These are phyloP conservation scores for Thereuonema tuberculata DNA, from an alignment of 1,140 invertebrate species.

Conservation along the genomic window DNA sequence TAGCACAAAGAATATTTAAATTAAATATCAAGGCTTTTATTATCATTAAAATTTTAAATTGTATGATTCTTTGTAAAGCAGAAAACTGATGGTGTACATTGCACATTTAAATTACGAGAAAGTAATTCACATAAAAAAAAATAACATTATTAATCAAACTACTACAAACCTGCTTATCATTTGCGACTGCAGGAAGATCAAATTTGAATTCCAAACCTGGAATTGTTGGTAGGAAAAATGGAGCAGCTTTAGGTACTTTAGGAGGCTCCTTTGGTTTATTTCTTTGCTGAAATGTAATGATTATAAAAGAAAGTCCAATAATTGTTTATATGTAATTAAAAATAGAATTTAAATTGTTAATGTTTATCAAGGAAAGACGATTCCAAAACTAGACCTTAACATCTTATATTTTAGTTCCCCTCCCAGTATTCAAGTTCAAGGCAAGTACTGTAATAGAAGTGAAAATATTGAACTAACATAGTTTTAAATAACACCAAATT, in stretches of 20 bases:
- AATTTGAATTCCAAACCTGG: constrained; percentile 69
- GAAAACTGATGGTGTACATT: not conserved
- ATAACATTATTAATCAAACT: not conserved
- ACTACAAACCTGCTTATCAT: constrained; percentile 22
- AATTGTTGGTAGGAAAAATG: constrained; percentile 89
- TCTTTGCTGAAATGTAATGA: constrained; percentile 32
- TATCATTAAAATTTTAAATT: not conserved
- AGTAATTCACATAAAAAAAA: not conserved
- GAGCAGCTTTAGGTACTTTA: constrained; percentile 67
- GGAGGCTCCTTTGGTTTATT: constrained; percentile 80
- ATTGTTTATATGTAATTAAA: too few species aligned
- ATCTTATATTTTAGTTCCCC: too few species aligned
- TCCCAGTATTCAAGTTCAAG: too few species aligned
- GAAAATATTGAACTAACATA: too few species aligned
- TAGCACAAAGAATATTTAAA: not conserved
- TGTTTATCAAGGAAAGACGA: not conserved
- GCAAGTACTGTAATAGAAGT: too few species aligned
- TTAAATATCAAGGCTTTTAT: not conserved
- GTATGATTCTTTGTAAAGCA: not conserved
- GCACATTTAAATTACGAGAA: not conserved
- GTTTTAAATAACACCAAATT: too few species aligned
- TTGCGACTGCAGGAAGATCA: constrained; percentile 41
- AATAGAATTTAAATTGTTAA: not conserved
- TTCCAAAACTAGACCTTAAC: not conserved
- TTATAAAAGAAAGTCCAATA: too few species aligned